Evolutionary conservation across 2,888 invertebrate species (phyloP), one percentile per base, ranked within the genome.

Genomic region (Polietes domitor): DNA sequence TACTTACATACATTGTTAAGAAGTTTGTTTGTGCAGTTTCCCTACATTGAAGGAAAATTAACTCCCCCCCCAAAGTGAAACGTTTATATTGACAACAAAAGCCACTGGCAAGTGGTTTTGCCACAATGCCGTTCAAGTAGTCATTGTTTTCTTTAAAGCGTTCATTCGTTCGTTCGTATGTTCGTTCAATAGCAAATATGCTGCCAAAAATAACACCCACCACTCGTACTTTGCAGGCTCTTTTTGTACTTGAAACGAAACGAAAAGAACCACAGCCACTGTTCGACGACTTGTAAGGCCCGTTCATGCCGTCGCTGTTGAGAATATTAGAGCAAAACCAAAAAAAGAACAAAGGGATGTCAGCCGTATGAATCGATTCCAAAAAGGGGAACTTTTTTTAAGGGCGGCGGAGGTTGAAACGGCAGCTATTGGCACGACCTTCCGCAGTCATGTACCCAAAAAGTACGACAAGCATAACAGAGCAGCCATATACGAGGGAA

Each of bases 101-200:
- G 43, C 43, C 85, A 87, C 58, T 76, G 86, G 86, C 85, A 87
- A 85, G 86, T 78, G 82, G 81, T 75, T 85, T 41, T 84, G 68
- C 74, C 78, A 76, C 81, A 81, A 81, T 73, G 72, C 61, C 61
- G 55, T 76, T 84, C 72, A 76, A 84, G 84, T 78, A 80, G 50
- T 70, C 75, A 24, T 68, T 68, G 37, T 76, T 79, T 73, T 68
- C 17, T 50, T 76, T 41, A 37, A 70, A 80, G 43, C 73, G 61
- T 70, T 77, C 65, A 28, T 75, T 77, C 77, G 73, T 63, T 41
- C 41, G 26, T 41, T 41, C 41, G 21, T 76, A 75, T 70, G 71
- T 47, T 24, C 68, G 28, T 43, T 68, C 68, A 41, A 68, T 68
- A n/a, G 50, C 63, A 50, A 53, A 75, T 72, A 43, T 61, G 24